These are phyloP conservation scores for Bothrops jararaca DNA, from an alignment of 2,113 vertebrate genomes.

Conservation along the genomic window DNA sequence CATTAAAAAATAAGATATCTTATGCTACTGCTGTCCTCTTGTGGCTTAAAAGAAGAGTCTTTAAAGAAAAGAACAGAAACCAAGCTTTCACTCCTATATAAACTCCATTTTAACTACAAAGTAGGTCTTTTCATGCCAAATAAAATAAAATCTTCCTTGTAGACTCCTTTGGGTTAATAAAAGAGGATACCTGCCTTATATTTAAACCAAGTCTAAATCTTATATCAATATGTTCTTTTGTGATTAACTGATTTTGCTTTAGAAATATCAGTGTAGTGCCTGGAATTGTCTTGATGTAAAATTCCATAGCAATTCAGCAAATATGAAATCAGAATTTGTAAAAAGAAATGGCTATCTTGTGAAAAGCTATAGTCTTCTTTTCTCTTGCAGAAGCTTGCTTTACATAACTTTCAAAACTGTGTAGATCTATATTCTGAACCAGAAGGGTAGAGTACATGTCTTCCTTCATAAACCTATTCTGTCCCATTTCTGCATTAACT, in stretches of 20 bases:
- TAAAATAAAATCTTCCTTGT: background rate
- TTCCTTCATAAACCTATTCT: background rate
- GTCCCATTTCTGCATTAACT: background rate
- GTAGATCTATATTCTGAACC: background rate
- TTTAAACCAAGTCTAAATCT: background rate
- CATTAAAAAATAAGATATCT: constrained; percentile 22
- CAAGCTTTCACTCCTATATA: background rate
- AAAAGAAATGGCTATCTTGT: background rate
- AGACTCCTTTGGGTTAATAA: background rate
- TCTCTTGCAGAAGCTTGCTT: background rate
- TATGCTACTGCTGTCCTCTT: constrained; percentile 58
- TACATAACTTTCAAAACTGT: background rate
- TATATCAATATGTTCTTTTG: background rate
- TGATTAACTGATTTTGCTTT: background rate
- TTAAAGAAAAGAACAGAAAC: background rate
- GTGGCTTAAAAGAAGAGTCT: constrained; percentile 38
- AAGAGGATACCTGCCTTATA: background rate
- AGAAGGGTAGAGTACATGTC: background rate
- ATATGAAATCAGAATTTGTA: background rate
- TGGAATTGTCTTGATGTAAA: background rate
- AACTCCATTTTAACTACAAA: background rate
- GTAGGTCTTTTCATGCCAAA: background rate
- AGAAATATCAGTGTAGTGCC: background rate
- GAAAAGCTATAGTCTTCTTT: background rate
- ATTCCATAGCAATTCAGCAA: background rate